These are phyloP conservation scores for Achatina immaculata DNA, from an alignment of 1,140 invertebrate species.

Conservation along the genomic window DNA sequence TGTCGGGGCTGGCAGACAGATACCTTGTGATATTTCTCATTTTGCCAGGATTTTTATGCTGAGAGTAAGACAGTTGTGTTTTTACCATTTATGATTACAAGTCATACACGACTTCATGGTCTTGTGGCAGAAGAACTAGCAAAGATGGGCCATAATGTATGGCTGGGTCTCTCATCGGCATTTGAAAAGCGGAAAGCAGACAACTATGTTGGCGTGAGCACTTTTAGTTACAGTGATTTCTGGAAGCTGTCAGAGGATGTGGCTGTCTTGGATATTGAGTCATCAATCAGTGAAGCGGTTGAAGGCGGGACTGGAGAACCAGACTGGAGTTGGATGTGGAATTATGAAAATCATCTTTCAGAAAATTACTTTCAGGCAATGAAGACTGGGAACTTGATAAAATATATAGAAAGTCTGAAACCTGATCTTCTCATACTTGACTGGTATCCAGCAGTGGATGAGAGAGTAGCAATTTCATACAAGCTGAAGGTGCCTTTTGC, in stretches of 20 bases:
- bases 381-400: not conserved
- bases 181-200: slow-evolving; percentile 47
- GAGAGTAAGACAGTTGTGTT: slow-evolving; percentile 46
- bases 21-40: not conserved
- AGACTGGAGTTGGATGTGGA: not conserved
- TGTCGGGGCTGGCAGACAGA: no score
- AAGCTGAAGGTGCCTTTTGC: no score
- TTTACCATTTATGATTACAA: slow-evolving; percentile 53
- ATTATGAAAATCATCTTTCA: not conserved
- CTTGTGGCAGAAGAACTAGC: slow-evolving; percentile 28
- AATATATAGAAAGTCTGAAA: not conserved
- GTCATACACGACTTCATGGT: slow-evolving; percentile 56
- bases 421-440: not conserved
- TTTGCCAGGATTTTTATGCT: not conserved
- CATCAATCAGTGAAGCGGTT: not conserved
- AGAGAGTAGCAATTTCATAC: no score
- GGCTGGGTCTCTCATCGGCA: not conserved
- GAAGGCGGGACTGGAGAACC: not conserved
- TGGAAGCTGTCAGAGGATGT: not conserved
- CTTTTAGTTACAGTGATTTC: slow-evolving; percentile 25
- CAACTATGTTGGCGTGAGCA: slow-evolving; percentile 42
- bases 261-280: not conserved
- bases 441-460: not conserved
- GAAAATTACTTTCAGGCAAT: not conserved
- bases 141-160: not conserved